These are phyloP conservation scores for Dipodomys ordii DNA, from an alignment of 2,113 vertebrate genomes.

Conservation along the genomic window DNA sequence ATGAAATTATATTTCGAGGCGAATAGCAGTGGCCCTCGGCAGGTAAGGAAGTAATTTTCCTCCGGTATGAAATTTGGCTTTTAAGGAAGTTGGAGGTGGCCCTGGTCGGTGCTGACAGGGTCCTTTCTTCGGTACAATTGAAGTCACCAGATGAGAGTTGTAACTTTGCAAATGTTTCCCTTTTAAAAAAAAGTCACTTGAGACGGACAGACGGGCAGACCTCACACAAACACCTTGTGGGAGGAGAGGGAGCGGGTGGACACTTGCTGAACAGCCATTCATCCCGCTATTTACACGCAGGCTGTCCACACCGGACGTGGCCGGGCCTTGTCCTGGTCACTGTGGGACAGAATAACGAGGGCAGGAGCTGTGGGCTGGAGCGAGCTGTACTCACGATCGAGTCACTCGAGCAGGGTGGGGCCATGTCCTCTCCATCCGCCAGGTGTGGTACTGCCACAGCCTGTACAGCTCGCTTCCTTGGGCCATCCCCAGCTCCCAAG, in stretches of 20 bases:
- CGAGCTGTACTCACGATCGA: accelerated
- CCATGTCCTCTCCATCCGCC: accelerated
- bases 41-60: constrained; percentile 51
- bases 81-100: constrained; percentile 11
- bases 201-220: background rate
- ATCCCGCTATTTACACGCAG: accelerated
- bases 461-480: accelerated
- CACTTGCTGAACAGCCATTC: accelerated
- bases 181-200: background rate
- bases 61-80: constrained; percentile 24
- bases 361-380: background rate
- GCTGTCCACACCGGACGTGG: accelerated
- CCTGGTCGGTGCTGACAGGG: background rate
- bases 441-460: background rate
- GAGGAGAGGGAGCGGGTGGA: background rate
- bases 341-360: background rate
- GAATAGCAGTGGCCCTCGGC: constrained; percentile 27
- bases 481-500: background rate
- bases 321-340: background rate
- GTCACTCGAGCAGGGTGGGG: background rate
- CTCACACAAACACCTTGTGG: accelerated
- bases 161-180: background rate
- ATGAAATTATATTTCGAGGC: constrained; percentile 51
- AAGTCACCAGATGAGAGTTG: background rate
- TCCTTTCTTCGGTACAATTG: background rate